Evolutionary conservation across 2,797 vertebrate species (phyloP).

Genomic region (Heliangelus exortis): DNA sequence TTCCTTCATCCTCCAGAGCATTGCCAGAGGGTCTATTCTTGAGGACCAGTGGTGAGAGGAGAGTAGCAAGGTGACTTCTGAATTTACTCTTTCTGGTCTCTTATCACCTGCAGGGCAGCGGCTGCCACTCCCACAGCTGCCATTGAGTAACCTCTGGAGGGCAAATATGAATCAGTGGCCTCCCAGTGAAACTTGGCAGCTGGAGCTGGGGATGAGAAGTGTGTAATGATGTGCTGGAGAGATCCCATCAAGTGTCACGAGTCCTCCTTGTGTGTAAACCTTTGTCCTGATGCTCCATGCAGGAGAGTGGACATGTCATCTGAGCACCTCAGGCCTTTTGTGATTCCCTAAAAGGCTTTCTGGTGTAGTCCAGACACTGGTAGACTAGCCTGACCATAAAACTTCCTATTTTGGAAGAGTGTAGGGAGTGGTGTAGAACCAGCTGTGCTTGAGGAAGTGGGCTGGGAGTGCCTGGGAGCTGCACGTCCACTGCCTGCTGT

Average conservation of each 20-base stretch:
- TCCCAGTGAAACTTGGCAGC: conserved; percentile 59
- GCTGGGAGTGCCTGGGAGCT: neutral
- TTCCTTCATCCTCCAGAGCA: neutral
- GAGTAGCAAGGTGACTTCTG: neutral
- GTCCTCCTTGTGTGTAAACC: neutral
- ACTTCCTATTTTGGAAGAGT: conserved; percentile 1
- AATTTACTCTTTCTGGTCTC: neutral
- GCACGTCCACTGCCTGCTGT: accelerated
- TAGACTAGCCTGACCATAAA: neutral
- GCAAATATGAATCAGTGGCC: neutral
- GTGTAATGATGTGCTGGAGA: neutral
- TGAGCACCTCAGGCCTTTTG: neutral
- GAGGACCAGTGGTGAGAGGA: neutral
- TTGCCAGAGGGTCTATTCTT: neutral
- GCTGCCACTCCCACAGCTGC: neutral
- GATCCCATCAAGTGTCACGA: neutral
- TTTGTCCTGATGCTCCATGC: accelerated
- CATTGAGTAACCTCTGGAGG: neutral
- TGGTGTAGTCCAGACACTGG: neutral
- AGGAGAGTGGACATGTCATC: neutral
- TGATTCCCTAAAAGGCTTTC: neutral
- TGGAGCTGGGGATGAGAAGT: neutral
- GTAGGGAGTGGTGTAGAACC: neutral
- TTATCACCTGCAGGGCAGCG: neutral
- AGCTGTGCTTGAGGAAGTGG: neutral